Percentiles rank a stretch among this genome's conserved stretches.
These are phyloP conservation scores for Andrena bucephala DNA, from an alignment of 2,888 invertebrate species.

Conservation along the genomic window DNA sequence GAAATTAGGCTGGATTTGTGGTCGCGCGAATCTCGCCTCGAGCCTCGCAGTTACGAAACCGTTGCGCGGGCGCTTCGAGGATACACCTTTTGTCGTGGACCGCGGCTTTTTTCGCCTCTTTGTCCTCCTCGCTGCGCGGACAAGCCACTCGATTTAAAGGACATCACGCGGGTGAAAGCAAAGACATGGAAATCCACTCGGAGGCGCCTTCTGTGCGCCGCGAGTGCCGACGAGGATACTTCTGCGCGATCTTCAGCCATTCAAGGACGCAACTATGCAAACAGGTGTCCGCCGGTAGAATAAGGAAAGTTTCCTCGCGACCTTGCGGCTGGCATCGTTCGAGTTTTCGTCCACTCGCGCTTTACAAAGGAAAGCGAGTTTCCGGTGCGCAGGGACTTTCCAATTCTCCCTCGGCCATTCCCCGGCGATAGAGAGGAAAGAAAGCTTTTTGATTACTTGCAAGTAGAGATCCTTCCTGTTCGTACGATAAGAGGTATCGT, in stretches of 20 bases:
- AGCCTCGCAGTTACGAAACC: neutral
- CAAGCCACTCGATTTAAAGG: constrained; percentile 63
- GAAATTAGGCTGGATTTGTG: constrained; percentile 20
- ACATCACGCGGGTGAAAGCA: constrained; percentile 58
- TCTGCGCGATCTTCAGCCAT: constrained; percentile 58
- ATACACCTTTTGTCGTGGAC: constrained; percentile 14
- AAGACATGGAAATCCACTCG: constrained; percentile 70
- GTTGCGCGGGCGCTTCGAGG: neutral
- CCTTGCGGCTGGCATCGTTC: constrained; percentile 46
- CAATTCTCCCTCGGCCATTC: constrained; percentile 21
- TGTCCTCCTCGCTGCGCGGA: constrained; percentile 16
- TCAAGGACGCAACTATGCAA: constrained; percentile 68
- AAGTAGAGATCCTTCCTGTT: neutral
- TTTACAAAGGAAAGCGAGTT: constrained; percentile 31
- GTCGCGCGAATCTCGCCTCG: constrained; percentile 10
- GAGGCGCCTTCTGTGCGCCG: constrained; percentile 48
- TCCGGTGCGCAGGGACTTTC: constrained; percentile 33
- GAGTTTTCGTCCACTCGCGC: constrained; percentile 36
- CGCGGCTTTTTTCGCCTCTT: neutral
- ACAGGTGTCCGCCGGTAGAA: constrained; percentile 52
- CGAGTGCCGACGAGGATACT: constrained; percentile 54
- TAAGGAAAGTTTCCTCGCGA: constrained; percentile 59
- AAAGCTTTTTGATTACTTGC: neutral
- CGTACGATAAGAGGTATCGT: neutral
- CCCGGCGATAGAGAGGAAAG: neutral